These are phyloP conservation scores for Rhea americana DNA, from an alignment of 2,113 vertebrate species.

Conservation along the genomic window DNA sequence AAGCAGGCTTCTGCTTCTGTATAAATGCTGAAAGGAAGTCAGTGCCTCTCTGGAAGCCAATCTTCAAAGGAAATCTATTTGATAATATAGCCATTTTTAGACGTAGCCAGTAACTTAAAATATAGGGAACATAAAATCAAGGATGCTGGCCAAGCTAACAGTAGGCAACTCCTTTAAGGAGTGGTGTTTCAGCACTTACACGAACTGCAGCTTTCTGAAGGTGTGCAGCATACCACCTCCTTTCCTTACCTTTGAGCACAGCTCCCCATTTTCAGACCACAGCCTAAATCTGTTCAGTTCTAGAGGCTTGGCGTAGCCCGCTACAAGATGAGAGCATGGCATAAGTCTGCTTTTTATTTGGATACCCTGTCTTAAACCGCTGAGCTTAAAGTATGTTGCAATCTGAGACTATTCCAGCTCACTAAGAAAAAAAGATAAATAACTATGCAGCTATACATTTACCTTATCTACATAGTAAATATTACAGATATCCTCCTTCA, in stretches of 20 bases:
- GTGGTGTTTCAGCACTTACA: not conserved
- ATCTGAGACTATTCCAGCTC: not conserved
- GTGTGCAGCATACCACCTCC: not conserved
- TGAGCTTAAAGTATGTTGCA: not conserved
- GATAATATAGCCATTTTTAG: constrained; percentile 13
- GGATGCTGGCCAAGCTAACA: not conserved
- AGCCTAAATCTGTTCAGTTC: not conserved
- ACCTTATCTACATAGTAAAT: not conserved
- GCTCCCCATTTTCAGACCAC: not conserved
- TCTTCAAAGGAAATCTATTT: constrained; percentile 19
- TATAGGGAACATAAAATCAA: not conserved
- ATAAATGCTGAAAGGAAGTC: constrained; percentile 18
- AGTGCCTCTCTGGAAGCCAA: constrained; percentile 1
- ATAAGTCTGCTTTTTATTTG: not conserved
- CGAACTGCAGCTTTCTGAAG: not conserved
- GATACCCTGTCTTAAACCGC: not conserved
- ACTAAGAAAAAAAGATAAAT: not conserved
- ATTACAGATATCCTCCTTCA: not conserved
- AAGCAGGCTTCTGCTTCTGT: constrained; percentile 38
- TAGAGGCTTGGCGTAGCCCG: not conserved
- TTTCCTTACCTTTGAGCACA: not conserved
- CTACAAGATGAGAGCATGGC: not conserved
- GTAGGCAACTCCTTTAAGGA: not conserved
- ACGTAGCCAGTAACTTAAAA: not conserved
- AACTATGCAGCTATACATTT: not conserved